A percentile compares a stretch with the other conserved stretches of the same genome.
Conservation (phyloP, 2,888 invertebrate genomes). For the Troides helena region DNA sequence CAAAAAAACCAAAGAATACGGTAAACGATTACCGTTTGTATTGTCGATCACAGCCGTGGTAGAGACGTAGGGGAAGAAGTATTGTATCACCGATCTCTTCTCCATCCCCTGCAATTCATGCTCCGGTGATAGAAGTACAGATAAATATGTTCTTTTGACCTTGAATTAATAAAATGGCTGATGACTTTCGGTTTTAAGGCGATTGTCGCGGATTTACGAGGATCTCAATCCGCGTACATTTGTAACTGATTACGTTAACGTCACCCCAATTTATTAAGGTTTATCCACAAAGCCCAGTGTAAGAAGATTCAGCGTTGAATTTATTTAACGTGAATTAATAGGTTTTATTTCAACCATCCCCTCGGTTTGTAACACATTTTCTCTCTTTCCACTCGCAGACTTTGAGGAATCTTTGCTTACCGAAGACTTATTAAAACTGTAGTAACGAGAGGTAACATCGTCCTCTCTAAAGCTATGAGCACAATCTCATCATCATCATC, state of each 20-base stretch:
- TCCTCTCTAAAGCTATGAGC: too few relatives aligned
- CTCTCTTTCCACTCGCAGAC: background rate
- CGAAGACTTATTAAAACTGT: background rate
- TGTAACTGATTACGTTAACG: background rate
- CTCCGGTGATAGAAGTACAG: too few relatives aligned
- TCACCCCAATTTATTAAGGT: background rate
- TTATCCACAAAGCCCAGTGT: constrained; percentile 1
- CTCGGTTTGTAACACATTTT: background rate
- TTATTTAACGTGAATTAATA: background rate
- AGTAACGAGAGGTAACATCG: too few relatives aligned
- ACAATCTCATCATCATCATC: too few relatives aligned
- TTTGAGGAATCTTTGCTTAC: background rate
- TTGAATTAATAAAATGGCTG: background rate
- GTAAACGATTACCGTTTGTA: too few relatives aligned
- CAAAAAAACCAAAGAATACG: too few relatives aligned
- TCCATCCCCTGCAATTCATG: too few relatives aligned
- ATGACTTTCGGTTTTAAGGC: background rate
- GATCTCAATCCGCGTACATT: constrained; percentile 1
- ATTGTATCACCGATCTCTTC: too few relatives aligned
- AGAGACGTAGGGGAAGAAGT: too few relatives aligned
- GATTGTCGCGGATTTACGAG: background rate
- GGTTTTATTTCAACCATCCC: background rate
- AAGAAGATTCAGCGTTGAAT: constrained; percentile 1
- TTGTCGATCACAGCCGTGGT: too few relatives aligned
- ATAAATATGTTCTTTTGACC: too few relatives aligned